Evolutionary conservation across 53 echinoderm and acorn worm genomes (phyloP), one percentile per base, ranked within the genome.

Genomic region (Holothuria leucospilota): DNA sequence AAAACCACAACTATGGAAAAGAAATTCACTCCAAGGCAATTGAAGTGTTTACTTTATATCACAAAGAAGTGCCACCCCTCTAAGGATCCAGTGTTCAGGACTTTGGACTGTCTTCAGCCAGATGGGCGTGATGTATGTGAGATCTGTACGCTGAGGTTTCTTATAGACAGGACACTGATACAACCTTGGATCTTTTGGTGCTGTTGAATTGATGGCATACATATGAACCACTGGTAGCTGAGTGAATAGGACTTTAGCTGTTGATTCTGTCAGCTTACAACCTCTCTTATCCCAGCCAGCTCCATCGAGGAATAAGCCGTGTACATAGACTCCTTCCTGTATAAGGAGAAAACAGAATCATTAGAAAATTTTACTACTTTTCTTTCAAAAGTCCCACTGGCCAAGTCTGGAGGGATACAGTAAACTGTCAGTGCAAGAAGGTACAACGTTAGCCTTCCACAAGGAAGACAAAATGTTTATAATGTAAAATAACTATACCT

Each of bases 241-340:
- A 25, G 87, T 95, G 89, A 98, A 98, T 56, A 98, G 93, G 13
- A 98, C 98, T 84, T 98, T 98, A 59, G 98, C 91, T 7, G 93
- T 90, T 60, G 98, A 91, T 23, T 98, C 98, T 34, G 95, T 89
- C 64, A 98, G 93, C 87, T 95, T 95, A 88, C 98, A 98, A 91
- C 95, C 95, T 28, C 92, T 93, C 38, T 95, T 87, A 84, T 98
- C 98, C 98, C 98, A 98, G 72, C 98, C 98, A 10, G 98, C 98
- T 34, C 98, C 98, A 34, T 98, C 98, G 14, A 98, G 82, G 92
- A 88, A 95, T 27, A 95, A 75, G 1, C 98, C 98, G 62, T 98
- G 69, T 39, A 98, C 77, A 85, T 95, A 95, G 13, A 98, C 95
- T 46, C 98, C 98, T 29, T 83, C 84, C 84, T 83, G 84, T 16